A percentile compares a stretch with the other conserved stretches of the same genome.
Conservation (phyloP, 2,797 vertebrate species). For the Lepilemur ruficaudatus region DNA sequence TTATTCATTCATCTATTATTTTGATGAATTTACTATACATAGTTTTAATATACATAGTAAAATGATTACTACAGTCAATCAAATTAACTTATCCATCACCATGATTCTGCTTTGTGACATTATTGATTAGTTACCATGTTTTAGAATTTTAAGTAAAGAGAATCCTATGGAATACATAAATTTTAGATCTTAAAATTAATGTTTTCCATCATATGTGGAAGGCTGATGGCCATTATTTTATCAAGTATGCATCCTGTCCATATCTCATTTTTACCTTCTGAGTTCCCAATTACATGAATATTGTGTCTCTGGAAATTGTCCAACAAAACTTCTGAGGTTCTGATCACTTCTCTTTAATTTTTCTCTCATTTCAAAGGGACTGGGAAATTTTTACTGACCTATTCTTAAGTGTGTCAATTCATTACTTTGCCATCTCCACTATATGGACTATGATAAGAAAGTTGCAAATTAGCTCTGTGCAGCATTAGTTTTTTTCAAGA, state of each 20-base stretch:
- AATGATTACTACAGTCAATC: not conserved
- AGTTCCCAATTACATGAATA: not conserved
- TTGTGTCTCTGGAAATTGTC: not conserved
- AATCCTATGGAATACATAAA: not conserved
- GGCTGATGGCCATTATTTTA: not conserved
- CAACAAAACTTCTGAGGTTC: not conserved
- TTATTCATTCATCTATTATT: not conserved
- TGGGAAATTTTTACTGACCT: not conserved
- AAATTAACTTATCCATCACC: not conserved
- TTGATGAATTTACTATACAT: not conserved
- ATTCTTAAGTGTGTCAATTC: not conserved
- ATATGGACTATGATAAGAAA: not conserved
- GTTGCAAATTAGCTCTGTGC: too few relatives aligned
- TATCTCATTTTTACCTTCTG: not conserved
- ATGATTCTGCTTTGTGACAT: not conserved
- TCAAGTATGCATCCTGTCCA: not conserved
- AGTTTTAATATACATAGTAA: not conserved
- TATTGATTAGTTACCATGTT: not conserved
- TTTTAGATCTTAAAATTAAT: not conserved
- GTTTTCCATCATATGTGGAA: not conserved
- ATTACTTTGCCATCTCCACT: not conserved
- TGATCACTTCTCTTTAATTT: not conserved
- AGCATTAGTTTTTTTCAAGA: not conserved
- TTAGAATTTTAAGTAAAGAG: not conserved
- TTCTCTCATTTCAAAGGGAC: not conserved